Evolutionary conservation across 2,113 vertebrate genomes (phyloP), one percentile per base, ranked within the genome.

Genomic region (Acinonyx jubatus): DNA sequence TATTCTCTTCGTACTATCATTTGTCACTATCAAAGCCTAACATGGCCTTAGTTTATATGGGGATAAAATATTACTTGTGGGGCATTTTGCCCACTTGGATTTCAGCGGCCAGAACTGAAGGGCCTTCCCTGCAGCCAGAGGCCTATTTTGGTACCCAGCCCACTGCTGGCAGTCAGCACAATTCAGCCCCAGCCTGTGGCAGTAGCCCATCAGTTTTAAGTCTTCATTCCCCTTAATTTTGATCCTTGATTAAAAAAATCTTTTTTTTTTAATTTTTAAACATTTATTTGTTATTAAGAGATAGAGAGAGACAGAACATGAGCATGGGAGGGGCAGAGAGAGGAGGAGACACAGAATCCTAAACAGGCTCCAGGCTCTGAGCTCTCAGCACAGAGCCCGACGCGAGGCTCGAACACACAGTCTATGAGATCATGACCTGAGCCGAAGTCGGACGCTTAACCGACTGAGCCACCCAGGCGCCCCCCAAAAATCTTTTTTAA

Each of bases 21-120:
- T 93, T 97, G 92, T 96, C 95, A 91, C 50, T 65, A 13, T 76
- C 86, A 85, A 82, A 88, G 65, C 83, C 74, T 48, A 88, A 86
- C 21, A 1, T 41, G 55, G 74, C 78, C 57, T 96, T 69, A 25
- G 80, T 92, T 96, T 88, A 71, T 83, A 76, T 52, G 84, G 76
- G 85, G 57, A 90, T 91, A 96, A 96, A 87, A 61, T 94, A 90
- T 95, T 74, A 48, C 50, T 79, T 73, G 57, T 86, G 92, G 48
- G 97, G 85, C 97, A 81, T 95, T 95, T 97, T 89, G 96, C 89
- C 91, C 81, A 84, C 55, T 80, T 85, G 50, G 91, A 92, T 63
- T 79, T 95, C 65, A 92, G 74, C 71, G 63, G 41, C 82, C 65
- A 66, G 48, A 66, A 84, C 88, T 90, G 82, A 27, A 86, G 65